Percentiles rank a stretch among this genome's conserved stretches.
Conservation (phyloP, 2,888 invertebrate genomes). For the Chymomyza fuscimana region DNA sequence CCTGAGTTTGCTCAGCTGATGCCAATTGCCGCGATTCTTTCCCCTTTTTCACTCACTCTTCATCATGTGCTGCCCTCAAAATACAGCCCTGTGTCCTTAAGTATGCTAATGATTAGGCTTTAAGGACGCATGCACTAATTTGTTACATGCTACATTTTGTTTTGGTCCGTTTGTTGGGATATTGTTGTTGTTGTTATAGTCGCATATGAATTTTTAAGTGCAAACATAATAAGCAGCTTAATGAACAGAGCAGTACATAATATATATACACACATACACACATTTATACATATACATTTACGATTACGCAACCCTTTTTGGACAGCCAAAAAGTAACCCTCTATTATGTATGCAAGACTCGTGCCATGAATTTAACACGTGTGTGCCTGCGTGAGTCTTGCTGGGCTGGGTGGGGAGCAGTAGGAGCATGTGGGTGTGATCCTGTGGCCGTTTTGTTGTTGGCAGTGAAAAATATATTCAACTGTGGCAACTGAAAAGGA, state of each 20-base stretch:
- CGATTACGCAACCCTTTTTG: constrained; percentile 54
- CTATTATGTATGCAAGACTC: constrained; percentile 47
- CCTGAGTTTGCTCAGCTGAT: neutral
- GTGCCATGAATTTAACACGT: constrained; percentile 62
- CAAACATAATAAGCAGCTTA: constrained; percentile 74
- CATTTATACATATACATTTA: neutral
- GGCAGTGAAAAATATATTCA: neutral
- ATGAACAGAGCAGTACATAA: constrained; percentile 50
- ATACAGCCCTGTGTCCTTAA: constrained; percentile 41
- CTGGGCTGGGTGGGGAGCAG: neutral
- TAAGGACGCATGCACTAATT: constrained; percentile 35
- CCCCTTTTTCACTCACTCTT: neutral
- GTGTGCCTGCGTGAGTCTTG: constrained; percentile 10
- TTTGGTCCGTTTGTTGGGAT: constrained; percentile 18
- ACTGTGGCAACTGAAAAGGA: neutral
- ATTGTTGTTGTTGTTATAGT: constrained; percentile 37
- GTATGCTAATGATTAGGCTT: constrained; percentile 65
- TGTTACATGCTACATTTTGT: constrained; percentile 51
- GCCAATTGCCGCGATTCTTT: constrained; percentile 13
- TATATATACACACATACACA: constrained; percentile 12
- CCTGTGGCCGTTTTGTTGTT: constrained; percentile 5
- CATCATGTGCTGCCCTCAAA: neutral
- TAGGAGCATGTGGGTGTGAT: constrained; percentile 29
- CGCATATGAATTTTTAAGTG: constrained; percentile 73
- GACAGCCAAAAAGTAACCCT: neutral